Evolutionary conservation across 2,888 invertebrate species (phyloP), one percentile per base, ranked within the genome.

Genomic region (Eucriotettix oculatus): DNA sequence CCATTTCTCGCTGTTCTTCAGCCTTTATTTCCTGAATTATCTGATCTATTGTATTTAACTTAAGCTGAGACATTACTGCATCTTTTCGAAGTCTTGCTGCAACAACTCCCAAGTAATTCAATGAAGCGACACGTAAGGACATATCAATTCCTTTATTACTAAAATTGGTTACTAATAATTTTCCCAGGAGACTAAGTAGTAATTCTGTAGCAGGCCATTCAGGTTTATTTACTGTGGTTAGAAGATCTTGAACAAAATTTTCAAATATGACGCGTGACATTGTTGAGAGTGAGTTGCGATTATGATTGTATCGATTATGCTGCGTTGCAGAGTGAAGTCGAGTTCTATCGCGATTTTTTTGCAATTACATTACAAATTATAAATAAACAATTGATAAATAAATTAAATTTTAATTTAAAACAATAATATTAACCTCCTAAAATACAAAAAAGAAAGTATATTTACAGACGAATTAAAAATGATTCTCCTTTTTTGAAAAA

Each of bases 171-270:
- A 84, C 91, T 68, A 93, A 75, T 76, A 93, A 81, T 60, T 86
- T 90, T 60, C 94, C 94, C 55, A 94, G 78, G 59, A 94, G 76
- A 69, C 90, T 91, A 16, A 94, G 78, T 63, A 99, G 77, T 65
- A 98, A 75, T 73, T 99, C 99, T 40, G 99, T 92, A 10, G 98
- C 97, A 44, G 99, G 99, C 98, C 99, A 99, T 75, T 99, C 97
- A 0, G 99, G 99, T 74, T 96, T 97, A 74, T 99, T 98, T 5
- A 98, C 95, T 0, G 98, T 97, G 1, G 93, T 86, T 59, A 99
- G 78, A 57, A 99, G 78, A 79, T 99, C 99, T 71, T 98, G 94
- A 57, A 99, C 92, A 74, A 99, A 98, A 76, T 97, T 96, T 76
- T 99, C 99, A 75, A 99, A 99, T 66, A 99, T n/a, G n/a, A n/a